Conservation (phyloP, 2,797 vertebrate species). For the Harpagifer antarcticus region DNA sequence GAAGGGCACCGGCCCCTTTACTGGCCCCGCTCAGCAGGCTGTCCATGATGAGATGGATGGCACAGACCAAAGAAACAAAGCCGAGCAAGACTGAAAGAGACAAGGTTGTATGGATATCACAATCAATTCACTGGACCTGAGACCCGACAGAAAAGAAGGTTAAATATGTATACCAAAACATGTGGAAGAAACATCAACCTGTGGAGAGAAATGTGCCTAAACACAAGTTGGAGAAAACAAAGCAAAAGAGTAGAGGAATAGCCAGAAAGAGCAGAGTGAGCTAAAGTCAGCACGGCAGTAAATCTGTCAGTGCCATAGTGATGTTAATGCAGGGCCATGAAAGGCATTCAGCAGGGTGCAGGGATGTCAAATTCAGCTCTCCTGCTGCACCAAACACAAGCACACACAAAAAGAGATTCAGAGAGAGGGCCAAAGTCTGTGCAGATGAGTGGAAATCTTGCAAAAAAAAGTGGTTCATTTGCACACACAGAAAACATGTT, state of each 20-base stretch:
- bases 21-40: slow-evolving; percentile 73
- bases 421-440: slow-evolving; percentile 24
- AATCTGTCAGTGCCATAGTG: slow-evolving; percentile 86
- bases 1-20: slow-evolving; percentile 71
- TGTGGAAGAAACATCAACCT: not conserved
- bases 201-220: not conserved
- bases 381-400: slow-evolving; percentile 70
- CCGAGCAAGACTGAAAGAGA: slow-evolving; percentile 71
- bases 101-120: slow-evolving; percentile 53
- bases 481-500: not conserved
- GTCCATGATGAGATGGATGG: slow-evolving; percentile 81
- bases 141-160: slow-evolving; percentile 1
- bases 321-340: slow-evolving; percentile 84
- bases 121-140: slow-evolving; percentile 29
- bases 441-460: slow-evolving; percentile 15
- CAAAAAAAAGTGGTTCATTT: slow-evolving; percentile 5
- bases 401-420: slow-evolving; percentile 66
- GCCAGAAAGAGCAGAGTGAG: slow-evolving; percentile 55
- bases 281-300: slow-evolving; percentile 81
- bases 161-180: slow-evolving; percentile 15
- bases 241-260: slow-evolving; percentile 24
- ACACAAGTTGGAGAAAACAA: slow-evolving; percentile 18
- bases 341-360: slow-evolving; percentile 80
- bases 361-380: slow-evolving; percentile 72
- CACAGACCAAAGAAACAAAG: slow-evolving; percentile 68